Percentiles rank a stretch among this genome's conserved stretches.
These are phyloP conservation scores for Cryptophagus acutangulus DNA, from an alignment of 2,888 invertebrate species.

Conservation along the genomic window DNA sequence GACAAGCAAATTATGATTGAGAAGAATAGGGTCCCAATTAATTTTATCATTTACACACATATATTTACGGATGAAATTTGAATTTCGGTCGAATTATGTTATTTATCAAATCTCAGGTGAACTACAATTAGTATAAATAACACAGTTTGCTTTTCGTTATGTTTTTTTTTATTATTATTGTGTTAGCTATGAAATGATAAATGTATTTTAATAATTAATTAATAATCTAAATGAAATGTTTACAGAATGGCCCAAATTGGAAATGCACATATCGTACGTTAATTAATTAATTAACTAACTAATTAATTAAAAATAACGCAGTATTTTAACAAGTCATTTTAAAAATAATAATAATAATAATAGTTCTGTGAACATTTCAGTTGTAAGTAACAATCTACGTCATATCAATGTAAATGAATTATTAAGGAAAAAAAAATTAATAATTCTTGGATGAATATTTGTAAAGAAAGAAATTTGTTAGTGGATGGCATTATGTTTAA, in stretches of 20 bases:
- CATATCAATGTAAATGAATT: conserved; percentile 36
- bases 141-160: conserved; percentile 20
- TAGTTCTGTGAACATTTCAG: conserved; percentile 35
- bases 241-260: no score
- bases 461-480: no score
- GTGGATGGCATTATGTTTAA: conserved; percentile 20
- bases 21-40: conserved; percentile 41
- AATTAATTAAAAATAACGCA: conserved; percentile 17
- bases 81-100: conserved; percentile 15
- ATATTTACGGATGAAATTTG: conserved; percentile 26
- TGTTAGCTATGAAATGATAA: conserved; percentile 20
- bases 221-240: conserved; percentile 23
- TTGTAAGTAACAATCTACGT: conserved; percentile 22
- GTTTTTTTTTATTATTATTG: conserved; percentile 10
- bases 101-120: conserved; percentile 30
- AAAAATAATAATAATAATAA: no score
- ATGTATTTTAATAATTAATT: conserved; percentile 7
- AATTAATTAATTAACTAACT: conserved; percentile 28
- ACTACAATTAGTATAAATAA: conserved; percentile 21
- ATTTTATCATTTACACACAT: conserved; percentile 30
- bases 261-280: conserved; percentile 40
- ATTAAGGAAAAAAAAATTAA: conserved; percentile 11
- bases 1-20: conserved; percentile 27
- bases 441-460: not conserved
- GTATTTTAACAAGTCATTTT: no score